A percentile compares a stretch with the other conserved stretches of the same genome.
These are phyloP conservation scores for Cnemophilus loriae DNA, from an alignment of 2,113 vertebrate species.

Conservation along the genomic window DNA sequence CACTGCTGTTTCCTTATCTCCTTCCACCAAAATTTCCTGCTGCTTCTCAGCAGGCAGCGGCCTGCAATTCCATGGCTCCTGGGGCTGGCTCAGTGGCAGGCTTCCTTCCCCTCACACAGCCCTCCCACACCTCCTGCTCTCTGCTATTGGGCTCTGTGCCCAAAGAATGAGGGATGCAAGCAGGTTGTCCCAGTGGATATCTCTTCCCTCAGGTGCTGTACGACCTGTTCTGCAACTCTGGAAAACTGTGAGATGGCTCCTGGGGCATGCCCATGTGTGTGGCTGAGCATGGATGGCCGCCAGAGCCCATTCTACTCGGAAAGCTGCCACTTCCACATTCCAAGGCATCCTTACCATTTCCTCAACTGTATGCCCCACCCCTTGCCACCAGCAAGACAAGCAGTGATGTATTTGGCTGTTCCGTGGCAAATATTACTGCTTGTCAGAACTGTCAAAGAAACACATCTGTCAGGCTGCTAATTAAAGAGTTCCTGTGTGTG, in stretches of 20 bases:
- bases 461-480: not conserved
- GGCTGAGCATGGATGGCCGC: not conserved
- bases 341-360: not conserved
- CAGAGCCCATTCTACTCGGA: not conserved
- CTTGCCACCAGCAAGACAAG: not conserved
- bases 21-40: not conserved
- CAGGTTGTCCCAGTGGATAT: not conserved
- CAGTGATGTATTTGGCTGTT: not conserved
- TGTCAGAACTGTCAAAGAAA: slow-evolving; percentile 4
- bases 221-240: not conserved
- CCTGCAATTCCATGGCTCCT: not conserved
- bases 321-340: not conserved
- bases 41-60: not conserved
- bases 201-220: not conserved
- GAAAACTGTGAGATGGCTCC: not conserved
- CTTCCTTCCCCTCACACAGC: not conserved
- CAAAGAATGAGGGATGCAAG: not conserved
- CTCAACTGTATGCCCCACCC: not conserved
- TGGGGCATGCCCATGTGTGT: not conserved
- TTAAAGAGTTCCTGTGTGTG: not conserved
- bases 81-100: not conserved
- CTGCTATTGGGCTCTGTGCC: not conserved
- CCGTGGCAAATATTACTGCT: not conserved
- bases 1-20: not conserved
- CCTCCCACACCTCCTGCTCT: not conserved